Conservation (phyloP, 2,113 vertebrate genomes). For the Caracal caracal region DNA sequence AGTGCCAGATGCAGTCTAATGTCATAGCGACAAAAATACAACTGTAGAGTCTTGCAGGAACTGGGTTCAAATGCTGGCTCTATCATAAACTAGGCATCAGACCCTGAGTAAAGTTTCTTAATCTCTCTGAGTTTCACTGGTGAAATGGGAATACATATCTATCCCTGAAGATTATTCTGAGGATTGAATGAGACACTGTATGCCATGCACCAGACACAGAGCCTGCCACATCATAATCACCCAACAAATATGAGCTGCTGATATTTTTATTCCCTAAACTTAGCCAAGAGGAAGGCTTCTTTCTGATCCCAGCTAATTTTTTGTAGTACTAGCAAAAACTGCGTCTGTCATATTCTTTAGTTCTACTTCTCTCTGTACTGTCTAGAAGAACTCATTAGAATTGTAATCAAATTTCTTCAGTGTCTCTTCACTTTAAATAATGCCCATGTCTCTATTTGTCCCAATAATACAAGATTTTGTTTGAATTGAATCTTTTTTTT, state of each 20-base stretch:
- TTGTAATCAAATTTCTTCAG: background rate
- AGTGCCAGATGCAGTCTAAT: background rate
- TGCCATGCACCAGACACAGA: background rate
- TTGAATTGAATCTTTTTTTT: constrained; percentile 10
- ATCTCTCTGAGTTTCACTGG: background rate
- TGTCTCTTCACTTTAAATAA: background rate
- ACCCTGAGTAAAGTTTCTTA: background rate
- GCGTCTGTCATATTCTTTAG: background rate
- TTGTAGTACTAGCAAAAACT: background rate
- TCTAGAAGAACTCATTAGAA: background rate
- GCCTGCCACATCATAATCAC: background rate
- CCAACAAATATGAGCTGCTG: background rate
- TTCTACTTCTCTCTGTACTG: background rate
- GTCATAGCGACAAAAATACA: background rate
- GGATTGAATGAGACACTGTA: background rate
- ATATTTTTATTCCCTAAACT: background rate
- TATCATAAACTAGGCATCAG: background rate
- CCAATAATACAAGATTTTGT: background rate
- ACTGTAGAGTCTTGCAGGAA: background rate
- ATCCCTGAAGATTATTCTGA: background rate
- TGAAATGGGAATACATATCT: constrained; percentile 1
- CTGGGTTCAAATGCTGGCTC: background rate
- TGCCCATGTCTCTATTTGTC: background rate
- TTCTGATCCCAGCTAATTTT: background rate
- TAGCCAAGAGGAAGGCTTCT: background rate